phyloP scores from a whole-genome alignment of 2,888 invertebrate genomes.

The Sipha maydis region DNA sequence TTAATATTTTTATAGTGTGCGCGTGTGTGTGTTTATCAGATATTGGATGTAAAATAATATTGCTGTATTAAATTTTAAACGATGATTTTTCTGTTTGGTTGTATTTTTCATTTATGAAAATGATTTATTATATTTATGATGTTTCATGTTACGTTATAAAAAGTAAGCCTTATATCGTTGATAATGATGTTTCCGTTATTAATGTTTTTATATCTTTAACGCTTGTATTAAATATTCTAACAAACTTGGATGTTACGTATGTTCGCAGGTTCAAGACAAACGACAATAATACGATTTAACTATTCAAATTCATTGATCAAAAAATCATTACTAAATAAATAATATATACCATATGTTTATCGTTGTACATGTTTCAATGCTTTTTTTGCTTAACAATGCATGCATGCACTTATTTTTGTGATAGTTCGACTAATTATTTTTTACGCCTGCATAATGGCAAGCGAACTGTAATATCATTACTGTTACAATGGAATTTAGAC shows the following conservation, averaged over 20 bases:
- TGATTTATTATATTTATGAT: not conserved
- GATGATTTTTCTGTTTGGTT: constrained; percentile 2
- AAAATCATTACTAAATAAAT: constrained; percentile 3
- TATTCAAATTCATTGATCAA: constrained; percentile 12
- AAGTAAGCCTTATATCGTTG: not conserved
- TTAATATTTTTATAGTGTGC: constrained; percentile 21
- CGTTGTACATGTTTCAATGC: not conserved
- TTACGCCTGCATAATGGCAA: not conserved
- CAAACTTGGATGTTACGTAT: constrained; percentile 13
- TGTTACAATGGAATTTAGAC: not conserved
- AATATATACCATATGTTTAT: not conserved
- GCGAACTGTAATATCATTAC: not conserved
- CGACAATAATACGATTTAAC: constrained; percentile 43
- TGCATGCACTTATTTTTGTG: constrained; percentile 25
- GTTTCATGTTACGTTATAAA: not conserved
- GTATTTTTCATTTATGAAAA: constrained; percentile 13
- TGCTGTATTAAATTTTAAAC: constrained; percentile 8
- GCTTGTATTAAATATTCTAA: constrained; percentile 31
- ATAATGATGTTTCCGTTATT: not conserved
- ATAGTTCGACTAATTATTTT: constrained; percentile 22
- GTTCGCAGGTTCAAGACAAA: constrained; percentile 61
- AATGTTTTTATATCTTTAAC: not conserved
- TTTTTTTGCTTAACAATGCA: not conserved
- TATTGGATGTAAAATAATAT: constrained; percentile 22
- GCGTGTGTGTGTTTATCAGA: not conserved